Conservation (phyloP, 2,888 invertebrate species). For the Acrobasis suavella region DNA sequence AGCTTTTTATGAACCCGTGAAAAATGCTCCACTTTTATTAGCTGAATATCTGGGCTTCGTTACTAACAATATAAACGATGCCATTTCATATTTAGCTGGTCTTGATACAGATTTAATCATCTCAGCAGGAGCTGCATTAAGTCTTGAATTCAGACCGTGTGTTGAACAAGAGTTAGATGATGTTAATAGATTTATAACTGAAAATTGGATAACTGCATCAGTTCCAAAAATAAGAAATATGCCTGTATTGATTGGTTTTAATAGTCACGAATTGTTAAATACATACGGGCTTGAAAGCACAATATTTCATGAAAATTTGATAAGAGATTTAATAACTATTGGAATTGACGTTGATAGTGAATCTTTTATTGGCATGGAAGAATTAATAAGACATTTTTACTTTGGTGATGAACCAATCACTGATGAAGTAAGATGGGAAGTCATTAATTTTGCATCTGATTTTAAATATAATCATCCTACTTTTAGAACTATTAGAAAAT, state of each 20-base stretch:
- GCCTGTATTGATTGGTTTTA: slow-evolving; percentile 54
- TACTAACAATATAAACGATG: slow-evolving; percentile 39
- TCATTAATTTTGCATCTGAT: slow-evolving; percentile 55
- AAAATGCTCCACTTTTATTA: slow-evolving; percentile 42
- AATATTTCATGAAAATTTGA: slow-evolving; percentile 38
- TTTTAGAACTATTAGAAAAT: slow-evolving; percentile 47
- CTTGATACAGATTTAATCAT: slow-evolving; percentile 41
- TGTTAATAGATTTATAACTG: slow-evolving; percentile 47
- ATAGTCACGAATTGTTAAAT: slow-evolving; percentile 43
- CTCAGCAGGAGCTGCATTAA: slow-evolving; percentile 35
- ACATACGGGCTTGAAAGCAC: slow-evolving; percentile 30
- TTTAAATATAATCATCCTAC: slow-evolving; percentile 48
- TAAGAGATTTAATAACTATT: slow-evolving; percentile 33
- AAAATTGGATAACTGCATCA: slow-evolving; percentile 43
- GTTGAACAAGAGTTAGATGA: slow-evolving; percentile 50
- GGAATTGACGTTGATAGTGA: slow-evolving; percentile 37
- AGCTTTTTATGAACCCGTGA: slow-evolving; percentile 43
- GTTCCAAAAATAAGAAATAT: slow-evolving; percentile 45
- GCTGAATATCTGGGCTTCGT: slow-evolving; percentile 44
- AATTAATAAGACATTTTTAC: slow-evolving; percentile 47
- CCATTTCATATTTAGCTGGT: slow-evolving; percentile 42
- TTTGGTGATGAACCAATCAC: slow-evolving; percentile 46
- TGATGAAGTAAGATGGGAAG: slow-evolving; percentile 32
- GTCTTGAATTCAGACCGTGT: slow-evolving; percentile 48
- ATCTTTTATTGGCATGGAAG: slow-evolving; percentile 36